Evolutionary conservation across 2,888 invertebrate species (phyloP), one percentile per base, ranked within the genome.

Genomic region (Cetonia aurata): DNA sequence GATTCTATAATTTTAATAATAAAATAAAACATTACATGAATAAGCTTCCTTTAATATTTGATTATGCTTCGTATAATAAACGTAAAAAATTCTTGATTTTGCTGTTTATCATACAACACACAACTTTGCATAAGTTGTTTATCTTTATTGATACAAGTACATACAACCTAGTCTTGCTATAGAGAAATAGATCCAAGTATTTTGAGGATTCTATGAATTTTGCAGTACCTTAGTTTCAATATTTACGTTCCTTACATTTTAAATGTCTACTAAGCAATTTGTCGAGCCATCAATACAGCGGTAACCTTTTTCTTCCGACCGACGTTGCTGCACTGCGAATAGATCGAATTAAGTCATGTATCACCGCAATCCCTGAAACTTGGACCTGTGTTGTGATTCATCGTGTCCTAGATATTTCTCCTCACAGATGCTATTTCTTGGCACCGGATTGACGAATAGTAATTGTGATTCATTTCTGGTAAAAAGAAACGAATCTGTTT

Each of bases 391-490:
- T 59, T 42, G 59, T 59, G 59, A 59, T 59, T 59, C 59, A 59
- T 59, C 59, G 42, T 42, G 59, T 42, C 44, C 59, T 42, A 59
- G 59, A 59, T 59, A 59, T 13, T 59, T 59, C 12, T 59, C 42
- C 44, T n/a, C 59, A 17, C 59, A 59, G 59, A 59, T 59, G 57
- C 41, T 42, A 44, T 42, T 59, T 59, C 59, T 42, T 59, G 44
- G 59, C 59, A 59, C 42, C 12, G 19, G 37, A 59, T 17, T 19
- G 42, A 44, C 3, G 19, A 59, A 59, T 42, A 59, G 44, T 59
- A 44, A 59, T 59, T 25, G 59, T 59, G 59, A 59, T 59, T 59
- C 59, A 42, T 59, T 59, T 46, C 44, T 59, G 25, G 19, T 59
- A 42, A 59, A 59, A 46, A 25, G 42, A 42, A 42, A 19, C 12